These are phyloP conservation scores for Taeniopygia guttata DNA, from an alignment of 2,797 vertebrate species.

Conservation along the genomic window DNA sequence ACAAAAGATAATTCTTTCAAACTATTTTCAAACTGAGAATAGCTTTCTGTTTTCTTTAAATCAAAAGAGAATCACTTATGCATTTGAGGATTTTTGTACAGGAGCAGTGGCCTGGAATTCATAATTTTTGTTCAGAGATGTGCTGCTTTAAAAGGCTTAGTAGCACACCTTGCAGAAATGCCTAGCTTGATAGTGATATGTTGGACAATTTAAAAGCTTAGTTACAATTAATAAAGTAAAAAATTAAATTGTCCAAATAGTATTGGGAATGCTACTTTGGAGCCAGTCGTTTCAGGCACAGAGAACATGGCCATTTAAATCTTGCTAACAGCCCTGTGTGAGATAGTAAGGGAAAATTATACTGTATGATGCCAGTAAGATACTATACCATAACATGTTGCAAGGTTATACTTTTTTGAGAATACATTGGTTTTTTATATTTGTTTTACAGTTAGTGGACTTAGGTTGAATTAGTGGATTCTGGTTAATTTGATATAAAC, in stretches of 20 bases:
- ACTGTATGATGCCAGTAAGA: not conserved
- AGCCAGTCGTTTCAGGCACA: not conserved
- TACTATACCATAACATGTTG: not conserved
- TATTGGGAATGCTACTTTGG: not conserved
- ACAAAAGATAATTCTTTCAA: not conserved
- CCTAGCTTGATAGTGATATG: not conserved
- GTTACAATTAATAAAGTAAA: not conserved
- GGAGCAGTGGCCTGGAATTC: not conserved
- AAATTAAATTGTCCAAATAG: not conserved
- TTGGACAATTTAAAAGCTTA: not conserved
- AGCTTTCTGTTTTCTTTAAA: conserved; percentile 35
- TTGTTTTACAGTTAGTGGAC: not conserved
- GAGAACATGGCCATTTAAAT: not conserved
- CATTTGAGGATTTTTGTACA: not conserved
- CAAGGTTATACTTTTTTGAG: not conserved
- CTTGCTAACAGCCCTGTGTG: not conserved
- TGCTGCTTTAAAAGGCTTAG: not conserved
- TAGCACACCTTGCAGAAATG: not conserved
- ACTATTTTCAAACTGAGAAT: not conserved
- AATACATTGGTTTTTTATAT: not conserved
- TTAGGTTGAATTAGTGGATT: not conserved
- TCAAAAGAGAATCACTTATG: conserved; percentile 34
- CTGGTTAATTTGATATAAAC: not conserved
- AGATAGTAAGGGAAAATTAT: not conserved
- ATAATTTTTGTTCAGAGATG: not conserved